Conservation (phyloP, 2,113 vertebrate genomes). For the Notarius quadriscutis region DNA sequence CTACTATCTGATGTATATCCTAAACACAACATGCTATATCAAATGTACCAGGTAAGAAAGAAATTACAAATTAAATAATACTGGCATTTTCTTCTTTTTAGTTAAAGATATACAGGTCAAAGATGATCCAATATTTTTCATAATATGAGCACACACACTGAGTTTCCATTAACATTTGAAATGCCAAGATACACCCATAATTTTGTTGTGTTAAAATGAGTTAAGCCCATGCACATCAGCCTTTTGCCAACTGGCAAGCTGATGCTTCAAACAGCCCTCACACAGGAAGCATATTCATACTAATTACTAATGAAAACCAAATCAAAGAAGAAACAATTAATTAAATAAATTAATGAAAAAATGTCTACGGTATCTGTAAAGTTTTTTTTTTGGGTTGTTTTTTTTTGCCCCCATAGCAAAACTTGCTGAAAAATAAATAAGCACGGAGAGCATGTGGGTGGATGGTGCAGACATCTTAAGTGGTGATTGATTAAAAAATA, state of each 20-base stretch:
- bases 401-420: background rate
- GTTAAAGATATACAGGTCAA: background rate
- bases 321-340: conserved; percentile 17
- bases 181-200: background rate
- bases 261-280: background rate
- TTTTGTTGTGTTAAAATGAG: conserved; percentile 13
- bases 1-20: background rate
- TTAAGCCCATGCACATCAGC: conserved; percentile 6
- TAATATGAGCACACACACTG: background rate
- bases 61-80: background rate
- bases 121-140: background rate
- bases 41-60: background rate
- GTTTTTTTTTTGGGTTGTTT: conserved; percentile 1
- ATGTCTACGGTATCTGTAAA: background rate
- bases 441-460: conserved; percentile 23
- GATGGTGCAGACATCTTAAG: conserved; percentile 49
- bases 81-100: background rate
- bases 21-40: background rate
- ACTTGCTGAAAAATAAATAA: conserved; percentile 48
- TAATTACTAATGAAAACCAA: conserved; percentile 31
- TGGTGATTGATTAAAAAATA: conserved; percentile 54
- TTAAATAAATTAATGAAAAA: conserved; percentile 15
- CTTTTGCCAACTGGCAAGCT: conserved; percentile 17
- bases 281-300: background rate
- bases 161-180: background rate